Evolutionary conservation across 2,113 vertebrate species (phyloP).

Genomic region (Saguinus midas): DNA sequence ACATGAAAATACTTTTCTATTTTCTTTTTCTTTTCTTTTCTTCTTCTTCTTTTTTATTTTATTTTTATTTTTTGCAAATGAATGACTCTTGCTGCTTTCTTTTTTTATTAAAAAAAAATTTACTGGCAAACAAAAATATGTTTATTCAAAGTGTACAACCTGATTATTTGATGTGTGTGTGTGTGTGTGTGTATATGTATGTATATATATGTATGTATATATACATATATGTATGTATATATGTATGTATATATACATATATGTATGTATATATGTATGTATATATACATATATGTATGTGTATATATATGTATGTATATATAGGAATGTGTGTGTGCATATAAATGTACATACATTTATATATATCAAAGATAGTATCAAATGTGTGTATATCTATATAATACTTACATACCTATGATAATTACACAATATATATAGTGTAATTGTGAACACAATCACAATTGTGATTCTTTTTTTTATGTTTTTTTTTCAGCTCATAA

Average conservation of each 20-base stretch:
- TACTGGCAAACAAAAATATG: background rate
- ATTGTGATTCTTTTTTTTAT: too few species aligned
- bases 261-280: background rate
- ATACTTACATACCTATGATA: too few species aligned
- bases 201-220: background rate
- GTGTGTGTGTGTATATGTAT: background rate
- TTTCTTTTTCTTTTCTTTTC: background rate
- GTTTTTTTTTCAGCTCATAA: background rate
- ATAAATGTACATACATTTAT: too few species aligned
- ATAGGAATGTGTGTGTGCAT: too few species aligned
- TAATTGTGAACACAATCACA: background rate
- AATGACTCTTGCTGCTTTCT: background rate
- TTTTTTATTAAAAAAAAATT: background rate
- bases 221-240: background rate
- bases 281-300: background rate
- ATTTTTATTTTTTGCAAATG: background rate
- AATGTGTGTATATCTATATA: too few species aligned
- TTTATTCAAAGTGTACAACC: background rate
- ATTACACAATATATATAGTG: background rate
- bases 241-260: too few species aligned
- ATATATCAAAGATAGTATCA: too few species aligned
- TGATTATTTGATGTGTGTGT: background rate
- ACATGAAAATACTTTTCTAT: background rate
- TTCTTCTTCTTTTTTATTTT: background rate
- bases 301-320: background rate